These are phyloP conservation scores for Homalodisca vitripennis DNA, from an alignment of 1,140 invertebrate species.

Conservation along the genomic window DNA sequence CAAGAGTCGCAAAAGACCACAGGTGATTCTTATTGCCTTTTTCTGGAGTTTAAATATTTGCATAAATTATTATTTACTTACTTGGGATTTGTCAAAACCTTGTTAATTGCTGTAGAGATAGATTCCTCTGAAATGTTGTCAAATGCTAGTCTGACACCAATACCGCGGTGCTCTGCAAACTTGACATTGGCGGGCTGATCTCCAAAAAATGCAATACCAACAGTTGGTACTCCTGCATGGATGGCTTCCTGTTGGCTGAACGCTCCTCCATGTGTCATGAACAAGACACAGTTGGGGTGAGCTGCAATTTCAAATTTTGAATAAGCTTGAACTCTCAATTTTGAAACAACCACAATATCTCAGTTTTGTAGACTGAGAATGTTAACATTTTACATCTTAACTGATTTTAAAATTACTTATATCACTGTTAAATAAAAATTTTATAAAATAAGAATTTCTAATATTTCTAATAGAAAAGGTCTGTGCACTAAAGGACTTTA, in stretches of 20 bases:
- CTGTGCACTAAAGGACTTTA: background rate
- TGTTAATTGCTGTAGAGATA: background rate
- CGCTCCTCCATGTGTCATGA: slow-evolving; percentile 58
- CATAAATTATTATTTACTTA: no score
- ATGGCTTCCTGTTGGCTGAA: slow-evolving; percentile 52
- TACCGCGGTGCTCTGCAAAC: slow-evolving; percentile 47
- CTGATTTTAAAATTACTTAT: background rate
- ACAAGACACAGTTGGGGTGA: slow-evolving; percentile 47
- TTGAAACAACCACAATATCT: background rate
- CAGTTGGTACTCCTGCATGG: slow-evolving; percentile 50
- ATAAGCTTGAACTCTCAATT: background rate
- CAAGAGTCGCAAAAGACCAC: no score
- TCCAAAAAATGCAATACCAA: slow-evolving; percentile 60
- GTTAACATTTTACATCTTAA: no score
- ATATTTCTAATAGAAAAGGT: no score
- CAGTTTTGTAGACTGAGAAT: no score
- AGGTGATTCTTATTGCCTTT: no score
- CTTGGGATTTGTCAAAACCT: background rate
- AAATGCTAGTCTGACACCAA: slow-evolving; percentile 38
- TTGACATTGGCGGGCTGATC: slow-evolving; percentile 57
- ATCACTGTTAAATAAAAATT: background rate
- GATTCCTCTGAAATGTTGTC: background rate
- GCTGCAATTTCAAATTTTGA: no score
- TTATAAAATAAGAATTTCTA: background rate
- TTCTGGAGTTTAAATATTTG: no score